Base-by-base conservation (phyloP, 2,797 vertebrate species). In the Tangara arthus region DNA sequence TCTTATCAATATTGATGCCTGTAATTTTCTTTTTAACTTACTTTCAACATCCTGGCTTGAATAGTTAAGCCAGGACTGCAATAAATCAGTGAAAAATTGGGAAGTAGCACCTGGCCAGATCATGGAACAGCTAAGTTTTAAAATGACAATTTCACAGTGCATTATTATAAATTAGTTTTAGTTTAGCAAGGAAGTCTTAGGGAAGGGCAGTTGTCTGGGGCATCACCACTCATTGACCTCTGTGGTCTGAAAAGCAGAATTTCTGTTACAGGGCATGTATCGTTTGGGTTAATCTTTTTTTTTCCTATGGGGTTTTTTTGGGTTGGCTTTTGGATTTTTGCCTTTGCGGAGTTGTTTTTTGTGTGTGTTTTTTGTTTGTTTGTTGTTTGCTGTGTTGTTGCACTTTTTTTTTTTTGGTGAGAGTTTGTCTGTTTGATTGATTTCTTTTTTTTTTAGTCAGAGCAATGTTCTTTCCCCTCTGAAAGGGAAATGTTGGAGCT, bases 241-340 rank as follows among this genome's bases (percentile, higher is more conserved):
- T 14, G 4, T n/a, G 37, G 4, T 19, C 13, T 22, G 44, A 50
- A 18, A 50, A 68, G 20, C 1, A 41, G 4, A n/a, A 19, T 24
- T 82, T 72, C 47, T 77, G 5, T 63, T 72, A 44, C 2, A 68
- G 11, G 19, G 2, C 24, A 4, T 11, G 1, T n/a, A 9, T 56
- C 0, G 11, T 49, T 57, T 53, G 44, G 23, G 4, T 26, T 30
- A 32, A 7, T 4, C 3, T 12, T 23, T 52, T 4, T 6, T 12
- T 14, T 24, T 6, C 1, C 2, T 14, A 3, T 9, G 2, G 3
- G 2, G 0, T 5, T 6, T 12, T n/a, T 18, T 11, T 7, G 30
- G 4, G 8, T 6, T 47, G 8, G 11, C 9, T 37, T 71, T 63
- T 42, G 18, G 10, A 1, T 50, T 32, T 37, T 32, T 13, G 8